Base-by-base conservation (phyloP, 1,140 invertebrate species). In the Berghia stephanieae region DNA sequence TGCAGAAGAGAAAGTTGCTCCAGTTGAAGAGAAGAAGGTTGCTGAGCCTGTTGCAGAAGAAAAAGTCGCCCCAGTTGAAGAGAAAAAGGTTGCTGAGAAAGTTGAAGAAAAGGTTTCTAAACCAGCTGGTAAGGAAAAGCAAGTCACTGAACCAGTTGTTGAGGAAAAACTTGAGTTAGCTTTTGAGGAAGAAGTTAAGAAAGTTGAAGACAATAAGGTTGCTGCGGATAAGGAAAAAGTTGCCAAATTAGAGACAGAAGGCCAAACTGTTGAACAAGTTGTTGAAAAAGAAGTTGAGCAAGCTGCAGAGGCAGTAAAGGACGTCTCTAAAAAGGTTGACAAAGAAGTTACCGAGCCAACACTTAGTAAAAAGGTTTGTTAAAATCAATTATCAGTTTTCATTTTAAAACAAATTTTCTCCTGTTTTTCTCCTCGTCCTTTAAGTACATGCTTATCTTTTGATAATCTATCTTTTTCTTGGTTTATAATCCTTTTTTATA, bases 201-300 rank as follows among this genome's bases (percentile, higher is more conserved):
- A 55, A 42, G 24, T 55, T 38, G 52, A 55, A 74, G 72, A 57
- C 24, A 27, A 55, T 31, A 44, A 75, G 55, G 55, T 40, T 31
- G 57, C 42, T 75, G n/a, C 43, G 34, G 69, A 40, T 10, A 31
- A 38, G n/a, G 21, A 66, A 31, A 2, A 66, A 21, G 1, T 16
- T 16, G 34, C 18, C 18, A 18, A 34, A 24, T 0, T n/a, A n/a
- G n/a, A n/a, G n/a, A 36, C 49, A 3, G 31, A 4, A 6, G 3
- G 21, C n/a, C 31, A 10, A 18, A n/a, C 43, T 24, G 44, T 49
- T n/a, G 46, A 49, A n/a, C 10, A 49, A 49, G 46, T 10, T 49
- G 10, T 49, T 13, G 46, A 13, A 49, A 49, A 49, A 49, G 10
- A 49, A 49, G n/a, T 49, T n/a, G n/a, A 49, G n/a, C 46, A 49